Percentiles rank a stretch among this genome's conserved stretches.
Conservation (phyloP, 1,140 invertebrate genomes). For the Belonocnema kinseyi region DNA sequence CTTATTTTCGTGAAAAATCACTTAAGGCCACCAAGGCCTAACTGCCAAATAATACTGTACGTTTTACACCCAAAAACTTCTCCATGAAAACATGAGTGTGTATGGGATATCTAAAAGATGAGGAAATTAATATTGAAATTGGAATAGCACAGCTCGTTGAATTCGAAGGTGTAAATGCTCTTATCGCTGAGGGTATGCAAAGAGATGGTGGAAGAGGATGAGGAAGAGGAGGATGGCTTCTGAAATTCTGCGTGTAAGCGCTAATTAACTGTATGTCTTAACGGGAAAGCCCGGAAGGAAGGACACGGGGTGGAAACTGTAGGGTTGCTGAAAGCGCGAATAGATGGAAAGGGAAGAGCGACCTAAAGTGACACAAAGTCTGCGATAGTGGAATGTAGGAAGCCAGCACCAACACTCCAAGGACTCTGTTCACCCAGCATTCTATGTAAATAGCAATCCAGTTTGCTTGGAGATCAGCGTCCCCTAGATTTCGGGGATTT, state of each 20-base stretch:
- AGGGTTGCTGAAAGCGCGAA: constrained; percentile 6
- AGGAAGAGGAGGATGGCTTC: constrained; percentile 24
- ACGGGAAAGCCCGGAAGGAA: constrained; percentile 14
- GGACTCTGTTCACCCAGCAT: constrained; percentile 38
- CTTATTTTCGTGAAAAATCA: too few species aligned
- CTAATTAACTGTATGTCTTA: constrained; percentile 55
- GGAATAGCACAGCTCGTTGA: not conserved
- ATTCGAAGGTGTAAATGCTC: constrained; percentile 36
- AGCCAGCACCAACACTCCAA: constrained; percentile 44
- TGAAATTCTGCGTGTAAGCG: constrained; percentile 39
- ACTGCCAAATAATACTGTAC: too few species aligned
- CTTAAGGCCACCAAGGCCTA: too few species aligned
- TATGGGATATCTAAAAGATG: not conserved
- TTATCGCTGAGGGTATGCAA: constrained; percentile 45
- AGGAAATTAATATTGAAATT: not conserved
- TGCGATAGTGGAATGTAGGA: constrained; percentile 37
- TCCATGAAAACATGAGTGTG: too few species aligned
- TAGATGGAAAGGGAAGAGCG: constrained; percentile 17
- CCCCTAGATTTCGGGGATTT: constrained; percentile 47
- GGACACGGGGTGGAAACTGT: constrained; percentile 1
- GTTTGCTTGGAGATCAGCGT: constrained; percentile 55
- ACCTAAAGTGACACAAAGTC: constrained; percentile 31
- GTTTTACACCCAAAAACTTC: too few species aligned
- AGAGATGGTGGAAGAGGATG: too few species aligned
- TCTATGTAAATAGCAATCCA: constrained; percentile 62